Conservation (phyloP, 2,113 vertebrate species). For the Odocoileus virginianus region DNA sequence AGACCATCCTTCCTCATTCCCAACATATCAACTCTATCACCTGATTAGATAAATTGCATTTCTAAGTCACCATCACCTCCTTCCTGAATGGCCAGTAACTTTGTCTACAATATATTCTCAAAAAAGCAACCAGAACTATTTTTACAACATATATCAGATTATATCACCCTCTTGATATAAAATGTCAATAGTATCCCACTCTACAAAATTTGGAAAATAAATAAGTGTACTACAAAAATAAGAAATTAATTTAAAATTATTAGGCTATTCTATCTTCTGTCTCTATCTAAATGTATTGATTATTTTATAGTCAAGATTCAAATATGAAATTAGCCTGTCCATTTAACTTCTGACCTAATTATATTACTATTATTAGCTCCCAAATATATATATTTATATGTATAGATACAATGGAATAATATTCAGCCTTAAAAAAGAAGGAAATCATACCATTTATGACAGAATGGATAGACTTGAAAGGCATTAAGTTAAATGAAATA, state of each 20-base stretch:
- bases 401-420: background rate
- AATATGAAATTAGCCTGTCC: background rate
- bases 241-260: background rate
- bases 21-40: background rate
- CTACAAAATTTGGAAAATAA: background rate
- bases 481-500: background rate
- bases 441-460: background rate
- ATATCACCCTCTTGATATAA: background rate
- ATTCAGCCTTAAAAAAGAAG: background rate
- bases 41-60: background rate
- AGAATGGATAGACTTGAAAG: background rate
- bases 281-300: background rate
- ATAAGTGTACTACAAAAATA: background rate
- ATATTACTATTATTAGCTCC: background rate
- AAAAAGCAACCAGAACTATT: background rate
- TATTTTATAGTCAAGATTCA: background rate
- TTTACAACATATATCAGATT: background rate
- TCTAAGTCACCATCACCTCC: background rate
- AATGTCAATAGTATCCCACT: background rate
- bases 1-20: background rate
- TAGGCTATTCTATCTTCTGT: background rate
- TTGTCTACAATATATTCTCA: background rate
- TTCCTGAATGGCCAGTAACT: background rate
- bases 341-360: background rate
- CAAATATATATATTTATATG: background rate